Evolutionary conservation across 2,113 vertebrate species (phyloP), one percentile per base, ranked within the genome.

Genomic region (Sinocyclocheilus maitianheensis): DNA sequence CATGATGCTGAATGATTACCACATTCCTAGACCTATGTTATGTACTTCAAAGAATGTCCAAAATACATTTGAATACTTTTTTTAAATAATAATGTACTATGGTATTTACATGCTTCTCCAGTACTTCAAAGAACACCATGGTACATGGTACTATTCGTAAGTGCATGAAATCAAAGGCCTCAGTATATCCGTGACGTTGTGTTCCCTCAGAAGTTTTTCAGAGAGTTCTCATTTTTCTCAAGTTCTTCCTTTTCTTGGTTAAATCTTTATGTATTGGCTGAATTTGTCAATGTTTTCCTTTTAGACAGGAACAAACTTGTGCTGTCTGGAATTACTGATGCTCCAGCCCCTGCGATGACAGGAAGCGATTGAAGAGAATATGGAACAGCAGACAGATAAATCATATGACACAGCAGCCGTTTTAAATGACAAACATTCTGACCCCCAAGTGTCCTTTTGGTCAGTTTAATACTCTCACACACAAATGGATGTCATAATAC

Each of bases 371-470:
- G n/a, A 76, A 76, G n/a, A 76, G 74, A 76, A 76, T 46, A 24
- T 48, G 13, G 18, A 80, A 37, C 76, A 72, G 77, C 5, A 69
- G 63, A 85, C 63, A 85, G 51, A 79, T 80, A 48, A 78, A 85
- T 85, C 84, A 80, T 4, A 55, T 48, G 46, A 34, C 65, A 83
- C 65, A 12, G 48, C 10, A 7, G 46, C 65, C 63, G 34, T 71
- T 83, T 69, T 83, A 69, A 71, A 83, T 83, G 81, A 83, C 81
- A 83, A 83, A 67, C 20, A 5, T 13, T 83, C 63, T 83, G 46
- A 71, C 26, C 81, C 65, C 26, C 9, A 71, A n/a, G 48, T 69
- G 81, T 71, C 37, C 63, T 69, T 51, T 83, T 69, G 65, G 24
- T 83, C 63, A 71, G 43, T 83, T 71, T 71, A 71, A 83, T 83